These are phyloP conservation scores for Drosophila grimshawi DNA, from an alignment of 1,140 invertebrate species.

Conservation along the genomic window DNA sequence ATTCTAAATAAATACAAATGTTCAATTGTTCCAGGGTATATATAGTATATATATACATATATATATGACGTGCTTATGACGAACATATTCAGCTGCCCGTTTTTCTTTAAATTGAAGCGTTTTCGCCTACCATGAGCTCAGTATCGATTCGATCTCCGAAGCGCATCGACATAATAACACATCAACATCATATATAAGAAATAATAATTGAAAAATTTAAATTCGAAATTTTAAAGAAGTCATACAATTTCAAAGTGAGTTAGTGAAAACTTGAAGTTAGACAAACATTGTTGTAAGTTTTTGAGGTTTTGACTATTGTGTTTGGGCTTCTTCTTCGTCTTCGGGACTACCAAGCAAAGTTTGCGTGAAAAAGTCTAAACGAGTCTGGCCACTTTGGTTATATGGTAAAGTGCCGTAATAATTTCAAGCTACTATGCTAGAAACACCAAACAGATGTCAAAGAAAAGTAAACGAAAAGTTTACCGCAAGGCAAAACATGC, in stretches of 20 bases:
- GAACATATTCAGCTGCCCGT: conserved; percentile 13
- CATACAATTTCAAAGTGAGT: neutral
- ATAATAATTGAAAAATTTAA: neutral
- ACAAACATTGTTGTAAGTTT: neutral
- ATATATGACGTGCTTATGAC: neutral
- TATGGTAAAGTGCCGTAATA: conserved; percentile 33
- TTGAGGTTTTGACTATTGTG: neutral
- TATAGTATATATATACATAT: neutral
- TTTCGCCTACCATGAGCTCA: conserved; percentile 3
- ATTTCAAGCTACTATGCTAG: conserved; percentile 10
- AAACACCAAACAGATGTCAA: conserved; percentile 46
- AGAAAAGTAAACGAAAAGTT: conserved; percentile 73
- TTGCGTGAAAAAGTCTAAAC: conserved; percentile 9
- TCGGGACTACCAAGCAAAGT: neutral
- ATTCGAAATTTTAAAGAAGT: neutral
- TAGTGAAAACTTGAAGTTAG: neutral
- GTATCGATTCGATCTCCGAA: conserved; percentile 8
- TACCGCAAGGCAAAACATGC: conserved; percentile 63
- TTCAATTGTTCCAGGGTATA: neutral
- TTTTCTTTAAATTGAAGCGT: conserved; percentile 33
- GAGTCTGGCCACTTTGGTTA: conserved; percentile 35
- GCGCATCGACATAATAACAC: conserved; percentile 2
- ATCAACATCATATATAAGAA: too few species aligned
- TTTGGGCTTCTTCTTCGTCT: neutral
- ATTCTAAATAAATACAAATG: neutral